Base-by-base conservation (phyloP, 2,797 vertebrate genomes). In the Kryptopterus vitreolus region DNA sequence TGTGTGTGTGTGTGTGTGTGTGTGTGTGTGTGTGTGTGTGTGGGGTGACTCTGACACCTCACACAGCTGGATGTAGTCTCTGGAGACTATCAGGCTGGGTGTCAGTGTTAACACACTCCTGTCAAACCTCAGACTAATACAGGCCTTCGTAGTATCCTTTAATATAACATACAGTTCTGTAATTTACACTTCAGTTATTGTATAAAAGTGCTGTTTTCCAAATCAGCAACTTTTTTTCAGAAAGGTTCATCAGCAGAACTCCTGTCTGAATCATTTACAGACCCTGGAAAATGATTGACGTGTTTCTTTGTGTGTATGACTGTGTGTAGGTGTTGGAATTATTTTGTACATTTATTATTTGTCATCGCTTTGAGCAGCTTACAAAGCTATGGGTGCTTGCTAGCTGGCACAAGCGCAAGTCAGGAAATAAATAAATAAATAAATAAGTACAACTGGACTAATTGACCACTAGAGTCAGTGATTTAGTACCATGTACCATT, bases 41-140 rank as follows among this genome's bases (percentile, higher is more conserved):
- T 75, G 35, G 80, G 77, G 74, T 79, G 82, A 20, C 58, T 80
- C 74, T 91, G 88, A 91, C 83, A 89, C 88, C 89, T 87, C 87
- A 78, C 84, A 83, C 89, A 91, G 88, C 90, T 90, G 86, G 80
- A 84, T 82, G 69, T 78, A 77, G 38, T 57, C 80, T 82, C 82
- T 75, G 82, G 83, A 85, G 77, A 77, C 86, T 77, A 80, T 38
- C 58, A 66, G 70, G 59, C 82, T 78, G 73, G 59, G 82, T 87
- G 88, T 81, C 84, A 79, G 81, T 59, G 69, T 63, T 66, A 59
- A 77, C 69, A 83, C 62, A 61, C 70, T 76, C 57, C 59, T 70
- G 74, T 72, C 24, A 48, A 20, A 58, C 48, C 4, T 52, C 46
- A 69, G 66, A 16, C 29, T 46, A 26, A 57, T 24, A 55, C 29